Base-by-base conservation (phyloP, 2,888 invertebrate species). In the Matsumyia berberina region DNA sequence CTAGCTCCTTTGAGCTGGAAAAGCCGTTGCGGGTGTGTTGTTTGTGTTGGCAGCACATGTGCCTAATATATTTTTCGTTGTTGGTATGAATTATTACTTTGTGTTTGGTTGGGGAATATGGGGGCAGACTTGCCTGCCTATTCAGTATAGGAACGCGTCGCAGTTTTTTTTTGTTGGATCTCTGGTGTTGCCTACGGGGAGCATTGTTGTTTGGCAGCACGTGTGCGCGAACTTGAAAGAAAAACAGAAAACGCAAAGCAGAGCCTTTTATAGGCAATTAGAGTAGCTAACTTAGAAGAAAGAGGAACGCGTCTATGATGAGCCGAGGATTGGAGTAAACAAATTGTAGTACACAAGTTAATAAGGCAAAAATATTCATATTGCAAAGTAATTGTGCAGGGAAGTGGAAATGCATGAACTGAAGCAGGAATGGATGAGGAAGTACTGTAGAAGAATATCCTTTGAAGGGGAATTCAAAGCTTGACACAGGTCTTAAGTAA, bases 31-130 rank as follows among this genome's bases (percentile, higher is more conserved):
- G 51, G 53, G 35, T 12, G 35, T 12, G 62, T 53, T 60, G 62
- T 74, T 74, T 57, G 46, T 39, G 55, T 37, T 35, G 74, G 60
- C 33, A 49, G 39, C 74, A 74, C 46, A 64, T 74, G 74, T 46
- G 55, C 6, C 44, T 42, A 42, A 74, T 66, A 31, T n/a, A n/a
- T n/a, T 57, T 55, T 29, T 24, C 4, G 24, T 24, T 49, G 55
- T 53, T 53, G 17, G 51, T 46, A 55, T 74, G 55, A 39, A 74
- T 57, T 64, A 64, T 74, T 31, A 53, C 62, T 31, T 31, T 62
- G 33, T 29, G 39, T 9, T 39, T 31, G 24, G 8, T 24, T 29
- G 0, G 7, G 19, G 9, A 31, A 33, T 24, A 19, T 51, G 51
- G 17, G 39, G 33, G 15, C 0, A 12, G 12, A 11, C 39, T 6